Percentiles rank a stretch among this genome's conserved stretches.
These are phyloP conservation scores for Scaptomyza pallida DNA, from an alignment of 1,140 invertebrate species.

Conservation along the genomic window DNA sequence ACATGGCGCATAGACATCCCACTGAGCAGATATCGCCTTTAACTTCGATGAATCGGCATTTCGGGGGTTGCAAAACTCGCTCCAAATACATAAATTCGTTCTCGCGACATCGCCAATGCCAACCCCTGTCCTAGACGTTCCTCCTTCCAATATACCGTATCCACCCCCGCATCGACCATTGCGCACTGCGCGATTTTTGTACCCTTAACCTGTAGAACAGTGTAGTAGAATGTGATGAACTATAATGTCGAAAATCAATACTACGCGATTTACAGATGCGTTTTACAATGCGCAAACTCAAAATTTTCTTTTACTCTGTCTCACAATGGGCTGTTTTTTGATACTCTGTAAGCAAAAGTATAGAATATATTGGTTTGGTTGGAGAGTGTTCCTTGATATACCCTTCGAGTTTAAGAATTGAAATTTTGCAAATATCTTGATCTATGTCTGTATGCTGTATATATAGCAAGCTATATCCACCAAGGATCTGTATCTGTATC, in stretches of 20 bases:
- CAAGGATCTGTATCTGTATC: too few relatives aligned
- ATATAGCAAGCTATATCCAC: too few relatives aligned
- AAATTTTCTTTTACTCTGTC: slow-evolving; percentile 17
- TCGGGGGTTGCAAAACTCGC: slow-evolving; percentile 60
- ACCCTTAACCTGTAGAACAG: not conserved
- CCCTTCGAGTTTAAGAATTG: too few relatives aligned
- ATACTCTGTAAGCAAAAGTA: too few relatives aligned
- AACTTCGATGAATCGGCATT: slow-evolving; percentile 52
- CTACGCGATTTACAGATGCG: slow-evolving; percentile 52
- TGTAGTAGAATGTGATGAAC: slow-evolving; percentile 20
- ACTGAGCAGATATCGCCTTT: slow-evolving; percentile 49
- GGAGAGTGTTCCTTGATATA: too few relatives aligned
- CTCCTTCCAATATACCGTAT: slow-evolving; percentile 3
- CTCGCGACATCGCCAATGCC: slow-evolving; percentile 48
- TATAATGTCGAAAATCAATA: slow-evolving; percentile 59
- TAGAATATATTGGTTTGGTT: too few relatives aligned
- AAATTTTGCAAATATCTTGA: too few relatives aligned
- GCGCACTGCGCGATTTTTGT: slow-evolving; percentile 49
- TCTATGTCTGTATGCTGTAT: too few relatives aligned
- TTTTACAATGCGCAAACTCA: slow-evolving; percentile 67
- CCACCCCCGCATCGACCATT: slow-evolving; percentile 18
- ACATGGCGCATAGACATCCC: slow-evolving; percentile 22
- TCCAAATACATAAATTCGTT: slow-evolving; percentile 68
- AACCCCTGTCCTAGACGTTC: slow-evolving; percentile 54
- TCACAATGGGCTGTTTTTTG: not conserved